Evolutionary conservation across 2,797 vertebrate species (phyloP), one percentile per base, ranked within the genome.

Genomic region (Morelia viridis): DNA sequence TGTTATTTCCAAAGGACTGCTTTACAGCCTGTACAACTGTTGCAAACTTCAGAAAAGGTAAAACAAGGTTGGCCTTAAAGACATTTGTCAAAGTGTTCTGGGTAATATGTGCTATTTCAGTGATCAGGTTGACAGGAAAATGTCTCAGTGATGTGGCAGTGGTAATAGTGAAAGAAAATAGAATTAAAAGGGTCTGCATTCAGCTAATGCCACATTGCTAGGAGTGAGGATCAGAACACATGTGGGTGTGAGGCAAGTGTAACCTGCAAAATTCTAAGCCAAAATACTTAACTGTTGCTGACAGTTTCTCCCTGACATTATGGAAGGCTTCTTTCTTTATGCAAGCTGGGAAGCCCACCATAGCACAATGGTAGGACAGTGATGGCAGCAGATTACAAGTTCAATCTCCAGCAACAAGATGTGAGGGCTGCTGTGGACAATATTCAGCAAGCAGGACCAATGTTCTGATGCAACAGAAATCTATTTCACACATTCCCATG

Each of bases 1-100:
- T 3, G 5, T 92, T 93, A 94, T 95, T 90, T 93, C 94, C 35
- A 61, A 71, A 62, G 31, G 26, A 28, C 57, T 80, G 88, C 57
- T 31, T 57, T 87, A 57, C 8, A 93, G 90, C 56, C 88, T 65
- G 41, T 31, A 84, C 64, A 91, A 87, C 41, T 28, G 85, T 83
- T 90, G 53, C 58, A 17, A 68, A 92, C 53, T 91, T 84, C 93
- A 58, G 58, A 58, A 5, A 91, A 56, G 68, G 11, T 88, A 61
- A 68, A 83, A 87, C 15, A 60, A 31, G 57, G 61, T 83, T 88
- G 85, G 4, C 12, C 61, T 87, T 56, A 85, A 86, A 94, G 85
- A 28, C 68, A 26, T 88, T 89, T 50, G 90, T 83, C 61, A 90
- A 89, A 89, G 1, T 0, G 80, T 56, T 94, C 89, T 92, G 92